phyloP scores from a whole-genome alignment of 2,888 invertebrate genomes.

The Tenthredo mesomela region DNA sequence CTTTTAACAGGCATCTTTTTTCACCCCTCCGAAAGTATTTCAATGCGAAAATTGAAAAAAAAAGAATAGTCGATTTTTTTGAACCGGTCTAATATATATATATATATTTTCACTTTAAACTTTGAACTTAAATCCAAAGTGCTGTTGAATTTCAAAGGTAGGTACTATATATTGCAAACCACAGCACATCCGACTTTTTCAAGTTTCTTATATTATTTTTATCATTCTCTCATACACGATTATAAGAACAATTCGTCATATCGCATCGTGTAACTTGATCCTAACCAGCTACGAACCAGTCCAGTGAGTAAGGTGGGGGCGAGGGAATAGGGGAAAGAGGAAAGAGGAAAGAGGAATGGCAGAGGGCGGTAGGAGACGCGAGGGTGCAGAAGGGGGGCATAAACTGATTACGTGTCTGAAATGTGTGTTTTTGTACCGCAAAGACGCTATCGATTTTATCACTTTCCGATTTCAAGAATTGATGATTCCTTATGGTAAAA shows the following conservation, averaged over 20 bases:
- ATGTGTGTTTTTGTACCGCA: conserved; percentile 60
- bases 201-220: background rate
- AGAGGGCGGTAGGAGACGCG: conserved; percentile 44
- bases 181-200: background rate
- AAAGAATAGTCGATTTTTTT: no score
- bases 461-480: conserved; percentile 27
- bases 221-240: background rate
- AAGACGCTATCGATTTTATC: conserved; percentile 42
- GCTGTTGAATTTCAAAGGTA: background rate
- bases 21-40: no score
- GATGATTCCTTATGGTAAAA: background rate
- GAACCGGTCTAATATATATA: no score
- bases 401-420: conserved; percentile 68
- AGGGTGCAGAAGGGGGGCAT: conserved; percentile 63
- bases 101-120: conserved; percentile 22
- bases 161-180: background rate
- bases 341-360: background rate
- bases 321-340: background rate
- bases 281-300: conserved; percentile 17
- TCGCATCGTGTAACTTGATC: conserved; percentile 64
- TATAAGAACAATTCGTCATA: background rate
- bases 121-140: background rate
- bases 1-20: no score
- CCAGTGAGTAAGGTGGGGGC: background rate
- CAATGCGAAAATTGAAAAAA: no score